phyloP scores from a whole-genome alignment of 1,140 invertebrate species.

The Cydia pomonella region DNA sequence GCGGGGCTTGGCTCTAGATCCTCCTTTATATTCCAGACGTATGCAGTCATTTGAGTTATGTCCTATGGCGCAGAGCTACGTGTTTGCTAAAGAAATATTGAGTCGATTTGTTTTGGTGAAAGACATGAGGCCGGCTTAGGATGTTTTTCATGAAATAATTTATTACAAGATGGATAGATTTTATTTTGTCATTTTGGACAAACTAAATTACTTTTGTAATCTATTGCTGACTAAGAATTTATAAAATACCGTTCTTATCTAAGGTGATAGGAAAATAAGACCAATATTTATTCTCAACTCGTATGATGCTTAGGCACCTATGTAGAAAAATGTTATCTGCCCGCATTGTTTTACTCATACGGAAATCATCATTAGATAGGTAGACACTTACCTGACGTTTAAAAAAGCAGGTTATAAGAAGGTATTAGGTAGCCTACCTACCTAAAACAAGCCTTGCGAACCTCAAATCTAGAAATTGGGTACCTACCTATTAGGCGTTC shows the following conservation, averaged over 20 bases:
- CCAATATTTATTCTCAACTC: no score
- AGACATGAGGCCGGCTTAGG: slow-evolving; percentile 42
- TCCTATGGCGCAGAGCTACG: slow-evolving; percentile 65
- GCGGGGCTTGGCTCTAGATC: slow-evolving; percentile 64
- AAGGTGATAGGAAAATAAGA: not conserved
- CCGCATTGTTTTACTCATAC: no score
- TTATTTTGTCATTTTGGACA: slow-evolving; percentile 29
- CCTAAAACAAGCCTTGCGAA: not conserved
- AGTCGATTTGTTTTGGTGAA: slow-evolving; percentile 60
- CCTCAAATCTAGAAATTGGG: not conserved
- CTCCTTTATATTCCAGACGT: slow-evolving; percentile 79
- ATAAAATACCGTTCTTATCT: not conserved
- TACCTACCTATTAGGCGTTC: no score
- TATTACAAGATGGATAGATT: slow-evolving; percentile 21
- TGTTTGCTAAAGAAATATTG: slow-evolving; percentile 69
- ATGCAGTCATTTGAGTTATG: slow-evolving; percentile 78
- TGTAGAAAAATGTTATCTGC: no score
- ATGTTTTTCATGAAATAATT: slow-evolving; percentile 28
- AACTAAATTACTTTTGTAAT: not conserved
- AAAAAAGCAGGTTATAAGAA: no score
- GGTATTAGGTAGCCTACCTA: no score
- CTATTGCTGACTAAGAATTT: not conserved
- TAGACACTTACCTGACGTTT: no score
- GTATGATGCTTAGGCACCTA: no score
- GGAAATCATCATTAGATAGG: no score